Percentiles rank a stretch among this genome's conserved stretches.
Conservation (phyloP, 2,888 invertebrate species). For the Andricus quercusramuli region DNA sequence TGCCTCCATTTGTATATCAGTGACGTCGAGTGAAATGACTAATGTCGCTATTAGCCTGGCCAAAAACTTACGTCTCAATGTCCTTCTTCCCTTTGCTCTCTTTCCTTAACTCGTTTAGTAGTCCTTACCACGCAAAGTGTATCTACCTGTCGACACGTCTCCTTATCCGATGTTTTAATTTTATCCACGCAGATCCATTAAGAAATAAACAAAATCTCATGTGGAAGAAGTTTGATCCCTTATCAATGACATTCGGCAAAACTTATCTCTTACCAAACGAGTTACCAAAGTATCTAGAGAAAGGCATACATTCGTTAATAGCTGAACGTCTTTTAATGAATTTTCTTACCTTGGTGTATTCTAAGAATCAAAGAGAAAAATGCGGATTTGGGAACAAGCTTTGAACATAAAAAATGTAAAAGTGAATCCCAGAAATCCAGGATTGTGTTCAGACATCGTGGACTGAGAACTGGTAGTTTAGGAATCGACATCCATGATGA, state of each 20-base stretch:
- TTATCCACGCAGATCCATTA: not conserved
- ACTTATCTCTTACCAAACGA: not conserved
- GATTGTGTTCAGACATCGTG: too few species aligned
- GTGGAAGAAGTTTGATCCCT: not conserved
- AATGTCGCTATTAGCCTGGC: constrained; percentile 73
- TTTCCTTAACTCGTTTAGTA: constrained; percentile 23
- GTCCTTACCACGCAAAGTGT: not conserved
- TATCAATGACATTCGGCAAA: not conserved
- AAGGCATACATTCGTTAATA: too few species aligned
- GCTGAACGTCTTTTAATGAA: too few species aligned
- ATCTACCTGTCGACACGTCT: constrained; percentile 6
- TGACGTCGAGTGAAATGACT: constrained; percentile 71
- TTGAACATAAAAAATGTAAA: too few species aligned
- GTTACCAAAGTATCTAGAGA: too few species aligned
- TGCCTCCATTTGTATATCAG: constrained; percentile 75
- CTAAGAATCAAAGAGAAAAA: too few species aligned
- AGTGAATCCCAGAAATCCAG: too few species aligned
- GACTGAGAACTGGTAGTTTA: too few species aligned
- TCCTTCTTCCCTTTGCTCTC: constrained; percentile 23
- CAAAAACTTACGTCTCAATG: constrained; percentile 64
- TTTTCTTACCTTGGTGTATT: too few species aligned
- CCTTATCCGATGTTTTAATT: not conserved
- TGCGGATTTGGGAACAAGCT: too few species aligned
- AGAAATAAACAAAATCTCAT: constrained; percentile 7
- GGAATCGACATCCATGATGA: too few species aligned